Evolutionary conservation across 2,113 vertebrate genomes (phyloP), one percentile per base, ranked within the genome.

Genomic region (Triplophysa dalaica): DNA sequence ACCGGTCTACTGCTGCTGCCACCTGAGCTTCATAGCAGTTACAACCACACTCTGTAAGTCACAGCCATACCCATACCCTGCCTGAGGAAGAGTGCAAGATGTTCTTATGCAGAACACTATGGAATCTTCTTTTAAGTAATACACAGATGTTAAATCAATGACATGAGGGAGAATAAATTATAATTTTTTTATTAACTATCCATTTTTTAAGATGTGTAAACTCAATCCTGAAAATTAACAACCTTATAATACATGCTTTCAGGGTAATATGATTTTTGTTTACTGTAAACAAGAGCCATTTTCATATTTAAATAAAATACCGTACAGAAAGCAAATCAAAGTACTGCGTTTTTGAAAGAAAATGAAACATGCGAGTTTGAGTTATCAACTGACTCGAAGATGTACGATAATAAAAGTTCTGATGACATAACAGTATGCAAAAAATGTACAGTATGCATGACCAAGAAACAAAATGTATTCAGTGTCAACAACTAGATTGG

Each of bases 241-340:
- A 80, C 82, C 48, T 74, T 41, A 64, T n/a, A 63, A 65, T 48
- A 50, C 50, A 67, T 45, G 62, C 82, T 78, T 89, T 70, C 77
- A n/a, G 21, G 65, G 13, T 80, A 83, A 62, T 67, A 76, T 80
- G 80, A 80, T 63, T 73, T 76, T 61, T 38, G 13, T 61, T 77
- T 81, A 60, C 41, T 58, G 83, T 82, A 83, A 84, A 84, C 78
- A 79, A 61, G 22, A 33, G 78, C 10, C 60, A 76, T 82, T 76
- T 45, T 65, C 65, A 78, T 68, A 64, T 70, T 67, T 43, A 12
- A 29, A 43, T 78, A 50, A 12, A 50, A 14, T 72, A 73, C 72
- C 70, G 26, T 72, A 73, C 72, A 75, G 26, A 77, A 70, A 67
- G 75, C 52, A 81, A 76, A 83, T 81, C 65, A 43, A 29, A 3